These are phyloP conservation scores for Leptura quadrifasciata DNA, from an alignment of 2,888 invertebrate genomes.

Conservation along the genomic window DNA sequence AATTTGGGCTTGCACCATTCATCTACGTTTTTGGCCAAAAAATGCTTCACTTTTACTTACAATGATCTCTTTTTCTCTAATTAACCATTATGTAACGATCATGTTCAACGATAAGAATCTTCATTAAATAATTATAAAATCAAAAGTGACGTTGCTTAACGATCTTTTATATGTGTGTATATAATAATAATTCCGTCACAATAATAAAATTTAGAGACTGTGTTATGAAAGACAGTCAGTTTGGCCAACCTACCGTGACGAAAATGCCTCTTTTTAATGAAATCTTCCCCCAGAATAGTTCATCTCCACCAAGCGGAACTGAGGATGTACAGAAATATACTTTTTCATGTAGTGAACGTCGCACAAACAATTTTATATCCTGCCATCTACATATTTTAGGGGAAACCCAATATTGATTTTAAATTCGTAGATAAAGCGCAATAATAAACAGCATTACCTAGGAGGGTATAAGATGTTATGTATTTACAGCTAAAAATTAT, in stretches of 20 bases:
- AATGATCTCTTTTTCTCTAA: constrained; percentile 28
- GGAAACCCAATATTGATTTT: constrained; percentile 19
- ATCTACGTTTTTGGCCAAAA: not conserved
- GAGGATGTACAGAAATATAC: constrained; percentile 28
- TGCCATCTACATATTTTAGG: not conserved
- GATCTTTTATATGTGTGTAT: constrained; percentile 37
- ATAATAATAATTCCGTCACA: constrained; percentile 44
- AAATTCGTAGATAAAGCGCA: not conserved
- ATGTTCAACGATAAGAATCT: constrained; percentile 46
- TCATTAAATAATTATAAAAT: constrained; percentile 51
- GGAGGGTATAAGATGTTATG: not conserved
- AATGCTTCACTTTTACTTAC: constrained; percentile 39
- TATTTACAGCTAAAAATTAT: constrained; percentile 17
- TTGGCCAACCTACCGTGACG: constrained; percentile 64
- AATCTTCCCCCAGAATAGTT: constrained; percentile 68
- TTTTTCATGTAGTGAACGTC: constrained; percentile 26
- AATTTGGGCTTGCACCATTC: not conserved
- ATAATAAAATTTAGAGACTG: constrained; percentile 44
- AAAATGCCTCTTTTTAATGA: constrained; percentile 69
- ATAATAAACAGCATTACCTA: not conserved
- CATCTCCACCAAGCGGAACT: constrained; percentile 68
- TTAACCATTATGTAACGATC: constrained; percentile 40
- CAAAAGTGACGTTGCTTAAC: constrained; percentile 49
- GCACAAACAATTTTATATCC: not conserved
- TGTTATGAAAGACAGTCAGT: constrained; percentile 56